phyloP scores from a whole-genome alignment of 2,113 vertebrate genomes.

The Elachura formosa region DNA sequence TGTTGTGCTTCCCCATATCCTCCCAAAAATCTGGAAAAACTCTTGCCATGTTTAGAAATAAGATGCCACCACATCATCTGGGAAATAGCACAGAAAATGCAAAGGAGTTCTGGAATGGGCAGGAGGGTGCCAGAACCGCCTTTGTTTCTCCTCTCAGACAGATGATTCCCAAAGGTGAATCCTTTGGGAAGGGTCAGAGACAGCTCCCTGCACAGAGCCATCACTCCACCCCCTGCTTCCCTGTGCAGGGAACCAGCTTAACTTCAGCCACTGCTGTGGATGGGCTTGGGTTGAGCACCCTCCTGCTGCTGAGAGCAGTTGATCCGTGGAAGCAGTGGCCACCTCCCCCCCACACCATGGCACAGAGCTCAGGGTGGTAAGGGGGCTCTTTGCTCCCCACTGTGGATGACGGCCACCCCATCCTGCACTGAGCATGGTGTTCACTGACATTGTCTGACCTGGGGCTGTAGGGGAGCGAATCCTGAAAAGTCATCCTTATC shows the following conservation, averaged over 20 bases:
- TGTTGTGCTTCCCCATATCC: fast-evolving
- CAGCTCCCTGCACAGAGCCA: fast-evolving
- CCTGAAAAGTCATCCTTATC: constrained; percentile 90
- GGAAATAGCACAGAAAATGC: fast-evolving
- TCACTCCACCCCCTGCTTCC: neutral
- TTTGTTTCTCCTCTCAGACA: neutral
- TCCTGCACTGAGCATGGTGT: neutral
- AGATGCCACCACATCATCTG: neutral
- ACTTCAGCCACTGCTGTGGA: neutral
- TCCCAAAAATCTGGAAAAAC: neutral
- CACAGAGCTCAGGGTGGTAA: neutral
- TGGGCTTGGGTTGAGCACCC: neutral
- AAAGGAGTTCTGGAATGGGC: neutral
- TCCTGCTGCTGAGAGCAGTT: neutral
- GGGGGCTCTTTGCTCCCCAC: neutral
- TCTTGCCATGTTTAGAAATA: neutral
- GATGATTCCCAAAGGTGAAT: neutral
- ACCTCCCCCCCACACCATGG: fast-evolving
- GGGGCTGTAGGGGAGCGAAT: constrained; percentile 92
- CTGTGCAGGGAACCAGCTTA: fast-evolving
- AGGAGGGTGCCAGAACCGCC: neutral
- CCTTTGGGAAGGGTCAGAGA: fast-evolving
- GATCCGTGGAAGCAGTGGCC: neutral
- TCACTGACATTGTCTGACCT: constrained; percentile 67
- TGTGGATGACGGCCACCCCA: neutral